phyloP scores from a whole-genome alignment of 1,140 invertebrate genomes.

The Pissodes strobi region DNA sequence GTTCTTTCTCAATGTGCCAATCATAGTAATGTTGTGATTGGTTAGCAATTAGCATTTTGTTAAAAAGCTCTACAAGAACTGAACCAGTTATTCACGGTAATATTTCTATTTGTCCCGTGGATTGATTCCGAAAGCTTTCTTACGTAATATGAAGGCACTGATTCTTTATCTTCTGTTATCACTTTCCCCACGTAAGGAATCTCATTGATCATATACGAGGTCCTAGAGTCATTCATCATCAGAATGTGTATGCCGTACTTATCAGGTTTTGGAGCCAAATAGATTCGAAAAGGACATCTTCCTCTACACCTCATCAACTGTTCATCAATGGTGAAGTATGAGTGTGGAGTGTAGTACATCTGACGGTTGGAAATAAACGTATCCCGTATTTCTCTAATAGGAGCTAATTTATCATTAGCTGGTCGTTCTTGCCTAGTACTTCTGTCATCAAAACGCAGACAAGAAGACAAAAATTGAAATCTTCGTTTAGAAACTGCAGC shows the following conservation, averaged over 20 bases:
- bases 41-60: too few species aligned
- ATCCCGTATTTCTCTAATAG: constrained; percentile 46
- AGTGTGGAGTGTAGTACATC: constrained; percentile 30
- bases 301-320: constrained; percentile 50
- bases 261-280: constrained; percentile 52
- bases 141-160: too few species aligned
- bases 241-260: constrained; percentile 59
- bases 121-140: too few species aligned
- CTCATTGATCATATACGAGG: too few species aligned
- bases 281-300: constrained; percentile 50
- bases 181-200: too few species aligned
- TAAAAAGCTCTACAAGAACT: too few species aligned
- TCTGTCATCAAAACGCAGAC: constrained; percentile 46
- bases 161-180: too few species aligned
- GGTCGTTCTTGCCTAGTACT: constrained; percentile 39
- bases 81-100: too few species aligned
- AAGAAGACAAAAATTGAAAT: constrained; percentile 50
- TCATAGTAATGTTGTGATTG: too few species aligned
- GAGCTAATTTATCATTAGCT: constrained; percentile 48
- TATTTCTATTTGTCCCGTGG: too few species aligned
- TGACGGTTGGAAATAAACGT: constrained; percentile 41
- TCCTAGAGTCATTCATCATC: constrained; percentile 45
- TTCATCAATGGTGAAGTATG: constrained; percentile 40
- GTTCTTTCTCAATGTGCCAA: too few species aligned
- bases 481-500: constrained; percentile 45